Conservation (phyloP, 2,888 invertebrate genomes). For the Epiblema foenella region DNA sequence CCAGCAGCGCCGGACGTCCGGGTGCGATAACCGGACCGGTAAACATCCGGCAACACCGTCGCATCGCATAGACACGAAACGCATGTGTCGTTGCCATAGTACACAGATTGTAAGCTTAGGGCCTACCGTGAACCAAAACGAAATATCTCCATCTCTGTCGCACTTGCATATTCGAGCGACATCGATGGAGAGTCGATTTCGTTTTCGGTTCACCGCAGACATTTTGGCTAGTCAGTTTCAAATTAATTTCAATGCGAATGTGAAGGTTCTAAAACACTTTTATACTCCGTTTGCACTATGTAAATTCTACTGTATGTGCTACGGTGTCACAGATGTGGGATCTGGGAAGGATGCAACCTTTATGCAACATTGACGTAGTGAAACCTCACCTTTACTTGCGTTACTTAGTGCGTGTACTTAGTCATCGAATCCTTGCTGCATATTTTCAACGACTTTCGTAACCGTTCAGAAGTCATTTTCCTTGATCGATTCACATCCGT, state of each 20-base stretch:
- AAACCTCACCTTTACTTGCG: neutral
- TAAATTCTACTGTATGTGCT: neutral
- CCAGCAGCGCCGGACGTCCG: constrained; percentile 6
- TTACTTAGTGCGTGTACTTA: constrained; percentile 10
- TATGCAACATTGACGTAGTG: constrained; percentile 9
- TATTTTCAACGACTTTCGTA: constrained; percentile 23
- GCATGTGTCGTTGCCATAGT: neutral
- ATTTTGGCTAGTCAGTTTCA: no score
- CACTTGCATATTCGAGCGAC: no score
- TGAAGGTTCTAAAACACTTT: no score
- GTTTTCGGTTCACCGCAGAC: no score
- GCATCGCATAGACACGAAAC: constrained; percentile 4
- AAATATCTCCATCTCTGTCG: no score
- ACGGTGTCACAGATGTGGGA: constrained; percentile 2
- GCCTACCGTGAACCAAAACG: no score
- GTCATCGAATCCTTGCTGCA: constrained; percentile 9
- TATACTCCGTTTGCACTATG: no score
- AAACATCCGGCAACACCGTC: constrained; percentile 19
- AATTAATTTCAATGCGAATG: no score
- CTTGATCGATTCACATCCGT: no score
- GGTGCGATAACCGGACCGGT: constrained; percentile 19
- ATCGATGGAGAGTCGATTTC: no score
- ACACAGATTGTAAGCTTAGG: neutral
- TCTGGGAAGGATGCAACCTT: constrained; percentile 9
- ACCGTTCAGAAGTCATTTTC: neutral